phyloP scores from a whole-genome alignment of 2,113 vertebrate genomes.

The Cygnus buccinator region DNA sequence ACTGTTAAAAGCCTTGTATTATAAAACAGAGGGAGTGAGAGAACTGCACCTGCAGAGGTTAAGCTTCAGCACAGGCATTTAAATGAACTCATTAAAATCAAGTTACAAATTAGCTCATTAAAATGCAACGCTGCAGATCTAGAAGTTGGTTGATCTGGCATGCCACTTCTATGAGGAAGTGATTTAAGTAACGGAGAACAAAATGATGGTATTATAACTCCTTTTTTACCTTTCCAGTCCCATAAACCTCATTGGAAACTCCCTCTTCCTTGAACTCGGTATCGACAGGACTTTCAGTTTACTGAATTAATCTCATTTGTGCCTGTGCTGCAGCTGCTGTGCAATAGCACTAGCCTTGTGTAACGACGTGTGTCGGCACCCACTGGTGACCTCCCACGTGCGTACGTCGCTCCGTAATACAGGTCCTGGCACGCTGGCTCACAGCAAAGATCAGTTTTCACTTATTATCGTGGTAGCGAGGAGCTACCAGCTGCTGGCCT shows the following conservation, averaged over 20 bases:
- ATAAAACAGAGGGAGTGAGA: slow-evolving; percentile 8
- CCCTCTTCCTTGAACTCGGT: not conserved
- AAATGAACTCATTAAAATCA: slow-evolving; percentile 70
- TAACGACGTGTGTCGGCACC: not conserved
- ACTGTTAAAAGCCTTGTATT: slow-evolving; percentile 43
- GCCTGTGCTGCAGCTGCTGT: not conserved
- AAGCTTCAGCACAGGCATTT: slow-evolving; percentile 67
- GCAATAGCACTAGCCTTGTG: not conserved
- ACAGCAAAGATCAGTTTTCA: not conserved
- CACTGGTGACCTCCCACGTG: not conserved
- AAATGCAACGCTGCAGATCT: not conserved
- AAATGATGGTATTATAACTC: not conserved
- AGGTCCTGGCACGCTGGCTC: not conserved
- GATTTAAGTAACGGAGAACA: slow-evolving; percentile 14
- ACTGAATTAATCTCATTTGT: not conserved
- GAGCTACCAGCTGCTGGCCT: not conserved
- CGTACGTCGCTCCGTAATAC: not conserved
- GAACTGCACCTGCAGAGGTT: slow-evolving; percentile 65
- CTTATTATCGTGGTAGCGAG: not conserved
- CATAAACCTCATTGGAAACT: not conserved
- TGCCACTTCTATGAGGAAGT: slow-evolving; percentile 25
- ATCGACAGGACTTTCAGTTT: not conserved
- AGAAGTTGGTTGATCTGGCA: slow-evolving; percentile 31
- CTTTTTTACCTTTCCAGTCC: not conserved
- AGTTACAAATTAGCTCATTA: slow-evolving; percentile 64